Percentiles rank a stretch among this genome's conserved stretches.
phyloP scores from a whole-genome alignment of 2,797 vertebrate genomes.

The Danio albolineatus region DNA sequence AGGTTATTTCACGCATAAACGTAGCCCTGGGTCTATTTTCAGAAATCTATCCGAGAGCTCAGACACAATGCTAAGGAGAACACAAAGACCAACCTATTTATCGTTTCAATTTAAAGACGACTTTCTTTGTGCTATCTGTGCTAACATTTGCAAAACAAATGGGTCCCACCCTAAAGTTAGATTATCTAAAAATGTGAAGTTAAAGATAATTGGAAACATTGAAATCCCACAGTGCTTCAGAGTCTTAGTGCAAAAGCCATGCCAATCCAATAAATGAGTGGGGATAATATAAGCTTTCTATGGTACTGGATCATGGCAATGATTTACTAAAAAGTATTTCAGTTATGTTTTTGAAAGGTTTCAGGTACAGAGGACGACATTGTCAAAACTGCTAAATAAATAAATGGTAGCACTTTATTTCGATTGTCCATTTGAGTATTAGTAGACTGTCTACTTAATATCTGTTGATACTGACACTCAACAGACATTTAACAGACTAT shows the following conservation, averaged over 20 bases:
- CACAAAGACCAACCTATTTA: not conserved
- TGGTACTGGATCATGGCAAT: not conserved
- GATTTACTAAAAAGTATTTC: too few species aligned
- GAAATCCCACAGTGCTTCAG: not conserved
- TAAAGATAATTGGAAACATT: not conserved
- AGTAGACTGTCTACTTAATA: too few species aligned
- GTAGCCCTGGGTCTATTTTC: slow-evolving; percentile 10
- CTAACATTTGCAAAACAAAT: slow-evolving; percentile 7
- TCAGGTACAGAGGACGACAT: too few species aligned
- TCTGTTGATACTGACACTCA: too few species aligned
- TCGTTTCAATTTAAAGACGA: not conserved
- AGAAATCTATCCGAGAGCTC: slow-evolving; percentile 16
- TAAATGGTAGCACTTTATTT: too few species aligned
- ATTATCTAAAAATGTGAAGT: not conserved
- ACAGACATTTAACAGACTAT: too few species aligned
- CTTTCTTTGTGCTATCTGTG: not conserved
- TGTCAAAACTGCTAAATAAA: too few species aligned
- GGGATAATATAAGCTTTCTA: not conserved
- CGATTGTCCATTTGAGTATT: too few species aligned
- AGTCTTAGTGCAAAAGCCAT: not conserved
- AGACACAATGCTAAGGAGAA: slow-evolving; percentile 11
- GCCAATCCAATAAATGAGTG: not conserved
- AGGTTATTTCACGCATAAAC: slow-evolving; percentile 13
- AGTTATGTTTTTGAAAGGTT: too few species aligned
- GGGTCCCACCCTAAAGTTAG: not conserved